Evolutionary conservation across 2,797 vertebrate genomes (phyloP).

Genomic region (Trematomus bernacchii): DNA sequence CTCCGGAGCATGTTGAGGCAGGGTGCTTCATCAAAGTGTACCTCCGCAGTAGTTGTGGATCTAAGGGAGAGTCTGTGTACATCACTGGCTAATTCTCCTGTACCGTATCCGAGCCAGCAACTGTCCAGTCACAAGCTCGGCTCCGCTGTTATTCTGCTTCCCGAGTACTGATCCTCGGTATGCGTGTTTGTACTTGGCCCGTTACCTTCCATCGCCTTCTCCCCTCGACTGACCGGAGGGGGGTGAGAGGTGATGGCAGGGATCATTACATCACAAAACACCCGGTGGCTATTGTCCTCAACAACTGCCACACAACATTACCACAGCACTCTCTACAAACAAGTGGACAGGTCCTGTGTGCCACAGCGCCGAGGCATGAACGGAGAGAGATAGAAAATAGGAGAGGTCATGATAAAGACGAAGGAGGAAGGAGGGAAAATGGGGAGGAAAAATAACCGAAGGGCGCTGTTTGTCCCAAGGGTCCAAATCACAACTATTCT

Average conservation of each 20-base stretch:
- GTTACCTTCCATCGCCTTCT: slow-evolving; percentile 61
- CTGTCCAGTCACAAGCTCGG: slow-evolving; percentile 31
- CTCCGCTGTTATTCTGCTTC: slow-evolving; percentile 21
- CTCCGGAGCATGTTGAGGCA: not conserved
- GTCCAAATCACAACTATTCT: slow-evolving; percentile 54
- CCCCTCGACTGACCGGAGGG: slow-evolving; percentile 53
- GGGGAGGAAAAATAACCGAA: not conserved
- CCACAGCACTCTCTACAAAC: slow-evolving; percentile 38
- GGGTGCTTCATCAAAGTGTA: slow-evolving; percentile 19
- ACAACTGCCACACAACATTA: slow-evolving; percentile 82
- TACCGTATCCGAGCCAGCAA: slow-evolving; percentile 14
- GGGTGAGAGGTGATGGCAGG: slow-evolving; percentile 75
- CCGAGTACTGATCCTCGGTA: slow-evolving; percentile 21
- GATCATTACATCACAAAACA: slow-evolving; percentile 79
- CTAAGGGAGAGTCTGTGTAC: not conserved
- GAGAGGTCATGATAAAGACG: slow-evolving; percentile 7
- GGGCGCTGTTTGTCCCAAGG: slow-evolving; percentile 24
- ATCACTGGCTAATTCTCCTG: slow-evolving; percentile 28
- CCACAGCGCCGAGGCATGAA: slow-evolving; percentile 42
- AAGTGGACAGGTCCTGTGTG: slow-evolving; percentile 62
- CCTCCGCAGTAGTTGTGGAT: slow-evolving; percentile 7
- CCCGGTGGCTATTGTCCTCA: slow-evolving; percentile 74
- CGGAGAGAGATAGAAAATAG: not conserved
- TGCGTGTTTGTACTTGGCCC: slow-evolving; percentile 51
- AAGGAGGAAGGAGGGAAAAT: not conserved